Evolutionary conservation across 2,797 vertebrate species (phyloP).

Genomic region (Peromyscus aztecus): DNA sequence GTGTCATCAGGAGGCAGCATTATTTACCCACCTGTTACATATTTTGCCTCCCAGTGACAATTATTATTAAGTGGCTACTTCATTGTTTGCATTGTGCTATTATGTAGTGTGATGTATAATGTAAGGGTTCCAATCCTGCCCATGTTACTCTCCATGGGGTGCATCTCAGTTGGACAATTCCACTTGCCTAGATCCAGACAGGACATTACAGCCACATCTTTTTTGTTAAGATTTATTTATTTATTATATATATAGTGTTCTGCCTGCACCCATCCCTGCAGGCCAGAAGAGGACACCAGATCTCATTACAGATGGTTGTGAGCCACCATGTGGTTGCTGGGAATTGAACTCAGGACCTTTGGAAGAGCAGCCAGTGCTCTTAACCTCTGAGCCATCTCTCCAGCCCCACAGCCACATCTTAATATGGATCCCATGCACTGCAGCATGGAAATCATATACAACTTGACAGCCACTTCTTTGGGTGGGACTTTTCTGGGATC

Average conservation of each 20-base stretch:
- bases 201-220: neutral
- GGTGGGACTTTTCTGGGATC: neutral
- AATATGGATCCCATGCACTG: neutral
- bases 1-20: neutral
- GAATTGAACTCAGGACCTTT: too few species aligned
- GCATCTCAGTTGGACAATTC: neutral
- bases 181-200: neutral
- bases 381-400: too few species aligned
- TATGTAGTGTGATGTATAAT: neutral
- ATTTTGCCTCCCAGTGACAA: neutral
- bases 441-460: neutral
- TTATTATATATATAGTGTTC: too few species aligned
- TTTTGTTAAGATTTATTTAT: too few species aligned
- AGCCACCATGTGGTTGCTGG: too few species aligned
- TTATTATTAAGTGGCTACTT: neutral
- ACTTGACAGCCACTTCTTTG: neutral
- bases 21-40: neutral
- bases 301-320: too few species aligned
- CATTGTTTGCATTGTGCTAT: neutral
- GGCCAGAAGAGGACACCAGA: too few species aligned
- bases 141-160: neutral
- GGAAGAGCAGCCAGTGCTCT: too few species aligned
- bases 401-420: neutral
- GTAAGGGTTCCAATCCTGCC: neutral
- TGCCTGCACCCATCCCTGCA: too few species aligned